phyloP scores from a whole-genome alignment of 1,140 invertebrate genomes.

The Megalonaias nervosa region DNA sequence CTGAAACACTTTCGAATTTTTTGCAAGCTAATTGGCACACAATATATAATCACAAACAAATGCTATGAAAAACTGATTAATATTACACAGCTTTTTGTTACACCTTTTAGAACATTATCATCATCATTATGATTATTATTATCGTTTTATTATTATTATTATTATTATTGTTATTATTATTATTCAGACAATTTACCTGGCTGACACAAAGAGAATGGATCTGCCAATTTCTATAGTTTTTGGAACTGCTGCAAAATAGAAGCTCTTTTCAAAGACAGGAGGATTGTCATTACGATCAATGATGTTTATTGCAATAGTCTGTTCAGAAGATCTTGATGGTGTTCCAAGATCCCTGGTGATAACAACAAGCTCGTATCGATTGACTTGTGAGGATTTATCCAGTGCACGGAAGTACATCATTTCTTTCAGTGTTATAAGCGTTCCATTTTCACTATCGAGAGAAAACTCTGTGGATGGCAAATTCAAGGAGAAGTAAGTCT shows the following conservation, averaged over 20 bases:
- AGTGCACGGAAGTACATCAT: conserved; percentile 85
- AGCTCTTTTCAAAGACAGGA: conserved; percentile 61
- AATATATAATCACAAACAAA: background rate
- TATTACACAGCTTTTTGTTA: no score
- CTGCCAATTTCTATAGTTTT: conserved; percentile 82
- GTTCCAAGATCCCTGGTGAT: conserved; percentile 95
- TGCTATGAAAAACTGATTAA: background rate
- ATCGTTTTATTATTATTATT: no score
- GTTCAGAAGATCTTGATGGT: conserved; percentile 83
- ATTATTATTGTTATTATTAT: background rate
- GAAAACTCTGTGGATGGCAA: conserved; percentile 92
- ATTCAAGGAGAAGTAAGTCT: conserved; percentile 89
- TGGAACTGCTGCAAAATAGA: conserved; percentile 78
- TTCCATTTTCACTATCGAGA: conserved; percentile 91
- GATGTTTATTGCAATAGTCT: conserved; percentile 57
- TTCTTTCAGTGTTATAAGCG: conserved; percentile 87
- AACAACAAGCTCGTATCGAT: conserved; percentile 87
- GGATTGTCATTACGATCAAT: conserved; percentile 66
- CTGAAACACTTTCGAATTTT: no score
- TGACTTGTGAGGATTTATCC: conserved; percentile 85
- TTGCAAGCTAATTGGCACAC: no score
- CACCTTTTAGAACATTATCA: no score
- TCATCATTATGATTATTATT: background rate
- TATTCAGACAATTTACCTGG: conserved; percentile 75
- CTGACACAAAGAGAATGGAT: conserved; percentile 78